Conservation (phyloP, 2,797 vertebrate genomes). For the Spea hammondii region DNA sequence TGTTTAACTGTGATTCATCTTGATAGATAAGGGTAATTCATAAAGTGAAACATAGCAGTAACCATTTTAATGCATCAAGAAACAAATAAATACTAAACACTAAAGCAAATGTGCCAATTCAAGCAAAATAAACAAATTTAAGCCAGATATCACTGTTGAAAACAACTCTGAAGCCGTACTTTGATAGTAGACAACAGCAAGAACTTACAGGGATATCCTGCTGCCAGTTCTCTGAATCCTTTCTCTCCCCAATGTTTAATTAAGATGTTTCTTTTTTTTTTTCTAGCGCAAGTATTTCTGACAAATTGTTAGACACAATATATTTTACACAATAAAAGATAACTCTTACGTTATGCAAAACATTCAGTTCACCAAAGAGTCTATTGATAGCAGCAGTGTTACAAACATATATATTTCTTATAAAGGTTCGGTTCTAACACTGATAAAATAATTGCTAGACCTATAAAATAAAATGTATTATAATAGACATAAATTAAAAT, state of each 20-base stretch:
- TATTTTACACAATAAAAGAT: slow-evolving; percentile 44
- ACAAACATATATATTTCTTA: slow-evolving; percentile 55
- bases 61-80: no score
- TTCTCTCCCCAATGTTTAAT: slow-evolving; percentile 46
- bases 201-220: slow-evolving; percentile 50
- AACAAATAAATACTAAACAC: no score
- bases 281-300: slow-evolving; percentile 36
- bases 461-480: no score
- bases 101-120: no score
- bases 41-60: no score
- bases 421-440: not conserved
- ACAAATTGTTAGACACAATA: slow-evolving; percentile 56
- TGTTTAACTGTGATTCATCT: no score
- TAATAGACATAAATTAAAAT: no score
- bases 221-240: slow-evolving; percentile 38
- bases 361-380: slow-evolving; percentile 63
- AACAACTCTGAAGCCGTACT: no score
- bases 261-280: slow-evolving; percentile 26
- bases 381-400: slow-evolving; percentile 75
- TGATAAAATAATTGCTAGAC: not conserved
- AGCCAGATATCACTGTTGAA: no score
- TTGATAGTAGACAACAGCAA: no score
- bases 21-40: no score
- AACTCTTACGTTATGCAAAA: slow-evolving; percentile 14
- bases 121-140: no score